These are phyloP conservation scores for Sciaenops ocellatus DNA, from an alignment of 2,797 vertebrate species.

Conservation along the genomic window DNA sequence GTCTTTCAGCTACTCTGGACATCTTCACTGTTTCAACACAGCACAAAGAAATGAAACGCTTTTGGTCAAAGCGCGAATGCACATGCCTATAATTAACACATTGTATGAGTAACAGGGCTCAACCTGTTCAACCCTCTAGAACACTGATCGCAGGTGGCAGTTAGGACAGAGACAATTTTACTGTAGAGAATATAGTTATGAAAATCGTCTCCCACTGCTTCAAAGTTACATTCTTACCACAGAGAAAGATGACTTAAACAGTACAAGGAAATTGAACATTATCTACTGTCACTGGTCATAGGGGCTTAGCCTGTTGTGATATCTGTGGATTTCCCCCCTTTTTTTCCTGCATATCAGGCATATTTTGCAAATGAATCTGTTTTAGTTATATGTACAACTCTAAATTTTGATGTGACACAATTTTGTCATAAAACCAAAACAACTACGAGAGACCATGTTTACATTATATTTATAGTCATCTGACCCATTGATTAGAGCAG, in stretches of 20 bases:
- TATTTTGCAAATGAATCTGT: not conserved
- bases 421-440: not conserved
- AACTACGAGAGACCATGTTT: not conserved
- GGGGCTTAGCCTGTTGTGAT: constrained; percentile 4
- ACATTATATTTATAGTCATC: not conserved
- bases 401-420: not conserved
- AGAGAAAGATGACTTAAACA: not conserved
- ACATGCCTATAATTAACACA: constrained; percentile 5
- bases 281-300: constrained; percentile 1
- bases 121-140: not conserved
- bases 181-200: not conserved
- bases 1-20: constrained; percentile 2
- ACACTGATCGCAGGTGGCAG: not conserved
- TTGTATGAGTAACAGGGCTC: constrained; percentile 17
- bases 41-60: not conserved
- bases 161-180: not conserved
- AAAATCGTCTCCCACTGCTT: not conserved
- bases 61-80: not conserved
- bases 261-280: too few relatives aligned
- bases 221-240: not conserved
- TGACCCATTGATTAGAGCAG: not conserved
- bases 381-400: not conserved
- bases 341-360: not conserved
- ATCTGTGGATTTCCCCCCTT: not conserved
- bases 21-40: constrained; percentile 4